Base-by-base conservation (phyloP, 2,797 vertebrate species). In the Tadarida brasiliensis region DNA sequence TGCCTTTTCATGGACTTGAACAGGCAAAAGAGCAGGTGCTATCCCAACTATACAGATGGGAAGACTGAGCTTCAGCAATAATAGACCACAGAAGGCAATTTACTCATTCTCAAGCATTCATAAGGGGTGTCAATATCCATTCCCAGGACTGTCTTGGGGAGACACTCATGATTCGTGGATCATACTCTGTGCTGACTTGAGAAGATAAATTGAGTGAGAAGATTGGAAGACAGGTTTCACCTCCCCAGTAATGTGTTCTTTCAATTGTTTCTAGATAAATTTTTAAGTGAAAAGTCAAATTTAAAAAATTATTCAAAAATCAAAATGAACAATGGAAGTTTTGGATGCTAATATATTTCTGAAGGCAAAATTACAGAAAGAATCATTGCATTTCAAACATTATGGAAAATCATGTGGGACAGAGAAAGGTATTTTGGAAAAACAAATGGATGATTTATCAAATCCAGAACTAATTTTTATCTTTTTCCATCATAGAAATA, bases 401-500 rank as follows among this genome's bases (percentile, higher is more conserved):
- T n/a, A n/a, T 17, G n/a, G 49, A 51, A 73, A 89, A 47, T 20
- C 35, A 39, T 19, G 2, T 11, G 11, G 24, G 35, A 71, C 9
- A 67, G 30, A 84, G 76, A 33, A 81, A 68, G 68, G 5, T 17
- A 76, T 56, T 87, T 81, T 87, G 47, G 28, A 39, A 84, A n/a
- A 80, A 86, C 54, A 54, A 85, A 35, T 30, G 28, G 11, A 22
- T 68, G 19, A 70, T 57, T 95, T 44, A 82, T 94, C 30, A 84
- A 51, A 90, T 63, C 11, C 30, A 63, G 11, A 76, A 63, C 51
- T 93, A 71, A 16, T 91, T 63, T 78, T 61, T 57, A 30, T 85
- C 35, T 17, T 98, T 86, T 87, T 97, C 97, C 98, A 99, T 44
- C 39, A 44, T 44, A 44, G 39, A 44, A 44, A 44, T 7, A 44